Conservation (phyloP, 2,113 vertebrate genomes). For the Cephalopholis sonnerati region DNA sequence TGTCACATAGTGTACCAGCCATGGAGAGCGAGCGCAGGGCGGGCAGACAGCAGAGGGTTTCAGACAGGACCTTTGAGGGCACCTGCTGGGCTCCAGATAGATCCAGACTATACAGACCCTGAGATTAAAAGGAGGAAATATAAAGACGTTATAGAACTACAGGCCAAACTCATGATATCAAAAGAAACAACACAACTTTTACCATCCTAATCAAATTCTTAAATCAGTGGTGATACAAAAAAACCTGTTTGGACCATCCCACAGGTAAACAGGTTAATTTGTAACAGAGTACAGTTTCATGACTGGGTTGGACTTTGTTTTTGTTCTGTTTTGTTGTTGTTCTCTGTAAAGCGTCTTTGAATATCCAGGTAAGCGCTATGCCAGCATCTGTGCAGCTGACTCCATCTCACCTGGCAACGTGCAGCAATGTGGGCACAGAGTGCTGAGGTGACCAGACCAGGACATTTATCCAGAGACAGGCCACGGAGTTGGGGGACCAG, state of each 20-base stretch:
- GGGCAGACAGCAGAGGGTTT: conserved; percentile 72
- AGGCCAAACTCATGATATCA: not conserved
- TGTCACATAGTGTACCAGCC: conserved; percentile 75
- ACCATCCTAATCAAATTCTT: not conserved
- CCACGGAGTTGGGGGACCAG: conserved; percentile 86
- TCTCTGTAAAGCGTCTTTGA: no score
- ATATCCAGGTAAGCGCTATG: no score
- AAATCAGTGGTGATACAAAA: not conserved
- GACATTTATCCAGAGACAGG: conserved; percentile 83
- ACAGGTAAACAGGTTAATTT: no score
- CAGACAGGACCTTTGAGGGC: conserved; percentile 69
- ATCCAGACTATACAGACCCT: conserved; percentile 80
- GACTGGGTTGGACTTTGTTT: no score
- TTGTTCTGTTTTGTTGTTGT: no score
- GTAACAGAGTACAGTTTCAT: no score
- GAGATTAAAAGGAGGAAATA: conserved; percentile 11
- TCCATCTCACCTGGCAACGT: conserved; percentile 86
- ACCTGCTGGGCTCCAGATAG: conserved; percentile 79
- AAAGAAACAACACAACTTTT: not conserved
- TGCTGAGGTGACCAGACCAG: conserved; percentile 80
- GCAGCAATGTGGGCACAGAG: conserved; percentile 82
- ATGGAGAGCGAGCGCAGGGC: conserved; percentile 78
- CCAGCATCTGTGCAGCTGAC: not conserved
- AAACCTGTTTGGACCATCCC: no score
- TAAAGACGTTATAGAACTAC: not conserved